Base-by-base conservation (phyloP, 2,113 vertebrate genomes). In the Phoxinus phoxinus region DNA sequence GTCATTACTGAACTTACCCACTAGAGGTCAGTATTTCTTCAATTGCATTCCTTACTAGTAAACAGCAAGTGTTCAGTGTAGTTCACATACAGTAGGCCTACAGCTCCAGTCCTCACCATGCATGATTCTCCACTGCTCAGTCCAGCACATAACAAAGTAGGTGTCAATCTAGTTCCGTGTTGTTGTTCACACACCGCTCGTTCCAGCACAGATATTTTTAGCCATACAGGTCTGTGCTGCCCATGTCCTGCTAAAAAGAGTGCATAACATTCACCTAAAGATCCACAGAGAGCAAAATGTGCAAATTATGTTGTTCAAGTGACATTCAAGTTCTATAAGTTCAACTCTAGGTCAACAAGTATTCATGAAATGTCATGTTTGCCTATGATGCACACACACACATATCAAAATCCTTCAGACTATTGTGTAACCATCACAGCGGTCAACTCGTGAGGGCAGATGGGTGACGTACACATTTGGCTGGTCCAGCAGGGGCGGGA, bases 141-240 rank as follows among this genome's bases (percentile, higher is more conserved):
- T 63, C 92, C 90, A 41, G 91, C 91, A 90, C 93, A 94, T 25
- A 93, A 75, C 87, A 88, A 90, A n/a, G 19, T 86, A 44, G 86
- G 79, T 2, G 85, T 90, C 81, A 91, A 88, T 41, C 51, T 51
- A 0, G 37, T 84, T 35, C 88, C 84, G 0, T 91, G 90, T 46
- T 86, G 88, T 5, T 27, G 81, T 59, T 91, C 90, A 85, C 92
- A 92, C 0, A 13, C 30, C 2, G 89, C 87, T 21, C 78, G 86
- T 5, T 56, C 37, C 77, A 93, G 58, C 44, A 93, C 73, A 21
- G 90, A 87, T 3, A 92, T 90, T 86, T 94, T 81, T 81, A 65
- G 41, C 80, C 46, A 30, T 32, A 10, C 78, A 46, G 32, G 17
- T 48, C 17, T 41, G 76, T n/a, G 25, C 77, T n/a, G n/a, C n/a